Percentiles rank a stretch among this genome's conserved stretches.
Conservation (phyloP, 1,140 invertebrate genomes). For the Drosophila bocki region DNA sequence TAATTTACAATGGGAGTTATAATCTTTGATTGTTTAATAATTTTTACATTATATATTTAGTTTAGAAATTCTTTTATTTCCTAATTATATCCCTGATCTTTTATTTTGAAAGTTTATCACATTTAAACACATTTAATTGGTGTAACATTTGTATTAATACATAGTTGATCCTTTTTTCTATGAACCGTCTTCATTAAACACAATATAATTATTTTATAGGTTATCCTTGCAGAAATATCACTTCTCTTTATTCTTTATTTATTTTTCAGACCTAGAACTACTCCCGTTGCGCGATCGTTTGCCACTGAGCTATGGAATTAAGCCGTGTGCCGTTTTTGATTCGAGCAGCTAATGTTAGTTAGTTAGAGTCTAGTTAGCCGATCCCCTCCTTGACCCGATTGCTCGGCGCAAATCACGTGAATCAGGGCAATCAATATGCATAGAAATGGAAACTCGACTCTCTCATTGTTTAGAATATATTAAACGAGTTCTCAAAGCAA, state of each 20-base stretch:
- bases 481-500: conserved; percentile 32
- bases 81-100: neutral
- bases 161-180: no score
- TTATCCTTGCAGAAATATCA: neutral
- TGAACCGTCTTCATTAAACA: no score
- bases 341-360: conserved; percentile 33
- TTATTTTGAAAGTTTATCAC: neutral
- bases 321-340: conserved; percentile 43
- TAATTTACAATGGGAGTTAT: neutral
- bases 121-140: neutral
- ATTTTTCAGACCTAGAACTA: conserved; percentile 11
- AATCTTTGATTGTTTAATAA: neutral
- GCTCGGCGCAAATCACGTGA: conserved; percentile 10
- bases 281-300: conserved; percentile 24
- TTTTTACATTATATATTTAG: neutral
- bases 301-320: conserved; percentile 37
- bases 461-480: conserved; percentile 29
- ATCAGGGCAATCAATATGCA: conserved; percentile 51
- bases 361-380: conserved; percentile 22
- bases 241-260: neutral
- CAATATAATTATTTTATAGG: no score
- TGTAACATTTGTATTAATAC: neutral
- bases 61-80: fast-evolving
- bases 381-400: conserved; percentile 41
- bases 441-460: conserved; percentile 1